Evolutionary conservation across 2,113 vertebrate genomes (phyloP).

Genomic region (Phalacrocorax pelagicus): DNA sequence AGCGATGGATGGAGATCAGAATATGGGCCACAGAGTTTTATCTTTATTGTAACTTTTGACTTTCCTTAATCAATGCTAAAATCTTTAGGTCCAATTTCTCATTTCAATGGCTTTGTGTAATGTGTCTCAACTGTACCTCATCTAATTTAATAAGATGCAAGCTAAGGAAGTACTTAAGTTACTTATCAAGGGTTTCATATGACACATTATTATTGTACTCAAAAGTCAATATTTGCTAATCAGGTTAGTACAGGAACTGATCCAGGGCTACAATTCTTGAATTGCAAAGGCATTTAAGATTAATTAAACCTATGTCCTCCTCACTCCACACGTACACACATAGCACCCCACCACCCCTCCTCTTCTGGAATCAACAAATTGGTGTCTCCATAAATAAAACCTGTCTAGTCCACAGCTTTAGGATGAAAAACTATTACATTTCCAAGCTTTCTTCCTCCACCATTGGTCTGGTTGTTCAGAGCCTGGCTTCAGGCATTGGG

Average conservation of each 20-base stretch:
- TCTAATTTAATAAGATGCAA: slow-evolving; percentile 81
- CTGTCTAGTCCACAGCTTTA: background rate
- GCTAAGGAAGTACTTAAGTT: slow-evolving; percentile 82
- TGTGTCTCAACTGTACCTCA: slow-evolving; percentile 64
- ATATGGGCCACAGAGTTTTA: slow-evolving; percentile 3
- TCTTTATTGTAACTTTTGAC: slow-evolving; percentile 54
- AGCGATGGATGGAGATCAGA: background rate
- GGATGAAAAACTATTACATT: background rate
- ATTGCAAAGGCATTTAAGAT: slow-evolving; percentile 77
- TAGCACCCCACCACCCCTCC: background rate
- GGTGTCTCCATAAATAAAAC: background rate
- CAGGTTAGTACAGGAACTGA: slow-evolving; percentile 80
- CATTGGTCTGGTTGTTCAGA: background rate
- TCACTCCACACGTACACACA: background rate
- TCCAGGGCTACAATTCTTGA: slow-evolving; percentile 75
- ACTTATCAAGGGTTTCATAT: slow-evolving; percentile 83
- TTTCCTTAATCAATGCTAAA: slow-evolving; percentile 78
- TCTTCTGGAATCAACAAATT: slow-evolving; percentile 17
- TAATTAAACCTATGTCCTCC: slow-evolving; percentile 75
- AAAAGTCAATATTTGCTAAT: slow-evolving; percentile 86
- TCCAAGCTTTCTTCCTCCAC: background rate
- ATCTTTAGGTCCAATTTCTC: slow-evolving; percentile 75
- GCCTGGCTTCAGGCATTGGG: background rate
- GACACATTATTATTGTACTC: slow-evolving; percentile 82
- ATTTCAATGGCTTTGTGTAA: slow-evolving; percentile 71